Percentiles rank a stretch among this genome's conserved stretches.
Conservation (phyloP, 2,113 vertebrate genomes). For the Pholis gunnellus region DNA sequence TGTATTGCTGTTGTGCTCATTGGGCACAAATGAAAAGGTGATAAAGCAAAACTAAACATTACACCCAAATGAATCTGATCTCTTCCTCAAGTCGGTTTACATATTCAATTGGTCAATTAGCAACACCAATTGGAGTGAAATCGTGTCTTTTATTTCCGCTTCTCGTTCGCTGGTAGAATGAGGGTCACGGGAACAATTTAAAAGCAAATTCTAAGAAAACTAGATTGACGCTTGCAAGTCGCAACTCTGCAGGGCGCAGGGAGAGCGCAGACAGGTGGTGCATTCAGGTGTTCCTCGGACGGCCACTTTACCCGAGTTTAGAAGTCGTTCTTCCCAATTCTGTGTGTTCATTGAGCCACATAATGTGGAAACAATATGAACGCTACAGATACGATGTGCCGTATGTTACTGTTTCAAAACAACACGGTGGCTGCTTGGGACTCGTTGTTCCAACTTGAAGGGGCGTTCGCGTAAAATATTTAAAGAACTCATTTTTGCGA, state of each 20-base stretch:
- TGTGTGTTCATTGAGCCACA: background rate
- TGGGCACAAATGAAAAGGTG: accelerated
- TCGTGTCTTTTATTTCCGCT: background rate
- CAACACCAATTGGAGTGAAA: background rate
- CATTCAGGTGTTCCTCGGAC: background rate
- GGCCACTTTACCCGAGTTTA: no score
- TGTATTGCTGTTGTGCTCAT: background rate
- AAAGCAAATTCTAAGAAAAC: background rate
- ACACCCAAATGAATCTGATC: accelerated
- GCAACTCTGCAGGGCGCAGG: background rate
- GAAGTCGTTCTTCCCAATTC: background rate
- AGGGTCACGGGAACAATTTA: background rate
- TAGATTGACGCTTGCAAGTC: background rate
- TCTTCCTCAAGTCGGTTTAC: background rate
- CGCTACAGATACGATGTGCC: background rate
- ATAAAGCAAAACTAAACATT: background rate
- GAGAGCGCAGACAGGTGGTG: background rate
- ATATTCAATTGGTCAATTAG: no score
- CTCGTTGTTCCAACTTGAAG: background rate
- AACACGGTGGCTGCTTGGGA: background rate
- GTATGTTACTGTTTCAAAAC: background rate
- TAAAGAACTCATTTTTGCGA: background rate
- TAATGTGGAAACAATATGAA: background rate
- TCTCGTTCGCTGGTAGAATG: background rate
- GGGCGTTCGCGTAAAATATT: background rate